Evolutionary conservation across 1,140 invertebrate genomes (phyloP), one percentile per base, ranked within the genome.

Genomic region (Linepithema humile): DNA sequence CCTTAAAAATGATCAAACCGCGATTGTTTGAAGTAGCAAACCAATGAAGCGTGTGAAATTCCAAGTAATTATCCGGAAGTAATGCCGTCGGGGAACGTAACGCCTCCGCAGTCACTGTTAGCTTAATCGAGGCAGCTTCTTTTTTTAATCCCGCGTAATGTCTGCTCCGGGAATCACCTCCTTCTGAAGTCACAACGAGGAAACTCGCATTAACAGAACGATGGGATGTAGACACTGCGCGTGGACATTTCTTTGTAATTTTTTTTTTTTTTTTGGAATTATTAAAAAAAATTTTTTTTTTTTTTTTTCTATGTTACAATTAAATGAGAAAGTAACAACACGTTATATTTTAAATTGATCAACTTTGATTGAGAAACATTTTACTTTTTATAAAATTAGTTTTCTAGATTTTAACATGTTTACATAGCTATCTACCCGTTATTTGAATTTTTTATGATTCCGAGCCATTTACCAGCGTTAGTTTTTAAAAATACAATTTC

Each of bases 61-160:
- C 32, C 70, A 80, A 64, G 87, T 88, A 88, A 88, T 88, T 88
- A 88, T 69, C 86, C 86, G 74, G 78, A 85, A 88, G 83, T 85
- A 88, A 88, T 73, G 29, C 43, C 67, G 29, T 15, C 60, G 72
- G 48, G 73, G 29, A 84, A 62, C 60, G 57, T 43, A 62, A 69
- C 85, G 48, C 45, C 40, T 59, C 77, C 57, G 40, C 55, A 82
- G 53, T 80, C 62, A 43, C 69, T 53, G 82, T 87, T 64, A 50
- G 53, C 35, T 85, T 77, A 75, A 87, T 65, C 72, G 69, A 43
- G 35, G 64, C 50, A 60, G 20, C 32, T 82, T 83, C 38, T 40
- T 84, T 84, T 75, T 87, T 75, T 84, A 74, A 88, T 88, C 60
- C 75, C 43, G 60, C 73, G 23, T 78, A 78, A 84, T 73, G 73